Base-by-base conservation (phyloP, 2,113 vertebrate species). In the Ceyx melanurus region DNA sequence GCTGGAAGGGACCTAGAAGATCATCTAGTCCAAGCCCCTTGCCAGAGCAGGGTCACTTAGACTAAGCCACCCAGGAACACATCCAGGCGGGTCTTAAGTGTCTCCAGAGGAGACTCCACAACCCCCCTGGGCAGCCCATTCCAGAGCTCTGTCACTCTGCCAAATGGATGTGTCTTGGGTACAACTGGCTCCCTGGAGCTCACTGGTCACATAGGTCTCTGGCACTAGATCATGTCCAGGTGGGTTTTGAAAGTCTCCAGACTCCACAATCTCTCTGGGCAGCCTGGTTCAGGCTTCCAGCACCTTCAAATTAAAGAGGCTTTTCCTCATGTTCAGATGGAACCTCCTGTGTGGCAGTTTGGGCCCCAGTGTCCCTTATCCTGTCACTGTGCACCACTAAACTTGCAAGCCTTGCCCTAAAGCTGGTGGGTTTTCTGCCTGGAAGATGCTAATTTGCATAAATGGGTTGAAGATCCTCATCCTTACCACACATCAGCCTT, bases 401-500 rank as follows among this genome's bases (percentile, higher is more conserved):
- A 35, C 0, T 9, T 16, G 15, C 0, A 3, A 88, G 37, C 19
- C 19, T 62, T 4, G 7, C 60, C 21, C 43, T 51, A 23, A 62
- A 73, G 29, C 13, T 35, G 40, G 43, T 29, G 50, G 40, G 29
- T 85, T 58, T 78, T 58, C 65, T 78, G 73, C 46, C 45, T 19
- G 22, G 15, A 3, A 73, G 60, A 8, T 48, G 37, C 0, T 12
- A 43, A n/a, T n/a, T 31, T 58, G 82, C 14, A 33, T 17, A 20
- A 45, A 65, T 77, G 5, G 11, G 5, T 2, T 3, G 18, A 56
- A 19, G 51, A 9, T 58, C 13, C 22, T 78, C 18, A 45, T 9
- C 43, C 98, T 98, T 97, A 99, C 99, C 99, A 99, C n/a, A 99
- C 98, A 15, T 99, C 99, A 65, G 99, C 99, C 95, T 99, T 99